Evolutionary conservation across 2,888 invertebrate species (phyloP).

Genomic region (Lepas anatifera): DNA sequence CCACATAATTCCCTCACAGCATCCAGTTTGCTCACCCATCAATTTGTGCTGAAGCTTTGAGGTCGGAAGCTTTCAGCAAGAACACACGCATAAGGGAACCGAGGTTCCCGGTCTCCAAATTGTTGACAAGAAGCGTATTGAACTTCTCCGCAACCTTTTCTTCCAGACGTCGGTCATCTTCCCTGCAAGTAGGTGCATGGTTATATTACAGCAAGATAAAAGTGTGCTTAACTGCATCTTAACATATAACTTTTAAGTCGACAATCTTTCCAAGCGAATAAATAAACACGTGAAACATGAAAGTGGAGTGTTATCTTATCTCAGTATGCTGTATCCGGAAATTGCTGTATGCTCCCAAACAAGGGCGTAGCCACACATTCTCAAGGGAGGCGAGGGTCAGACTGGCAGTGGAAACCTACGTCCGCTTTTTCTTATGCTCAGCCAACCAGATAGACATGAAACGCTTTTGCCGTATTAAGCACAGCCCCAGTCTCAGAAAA

Average conservation of each 20-base stretch:
- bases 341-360: too few relatives aligned
- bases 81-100: conserved; percentile 77
- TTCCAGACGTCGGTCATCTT: conserved; percentile 29
- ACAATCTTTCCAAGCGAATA: too few relatives aligned
- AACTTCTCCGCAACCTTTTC: conserved; percentile 57
- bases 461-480: neutral
- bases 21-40: conserved; percentile 62
- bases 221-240: too few relatives aligned
- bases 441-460: too few relatives aligned
- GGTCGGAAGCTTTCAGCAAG: conserved; percentile 63
- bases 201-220: too few relatives aligned
- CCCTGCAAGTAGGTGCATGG: conserved; percentile 13
- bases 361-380: too few relatives aligned
- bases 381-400: too few relatives aligned
- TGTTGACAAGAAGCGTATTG: conserved; percentile 67
- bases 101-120: conserved; percentile 77
- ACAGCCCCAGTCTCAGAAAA: neutral
- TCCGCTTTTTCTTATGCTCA: too few relatives aligned
- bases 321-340: neutral
- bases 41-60: conserved; percentile 71
- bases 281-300: neutral
- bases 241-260: too few relatives aligned
- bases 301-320: neutral
- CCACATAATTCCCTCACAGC: too few relatives aligned
- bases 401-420: too few relatives aligned